These are phyloP conservation scores for Platorchestia sp. DNA, from an alignment of 1,140 invertebrate genomes.

Conservation along the genomic window DNA sequence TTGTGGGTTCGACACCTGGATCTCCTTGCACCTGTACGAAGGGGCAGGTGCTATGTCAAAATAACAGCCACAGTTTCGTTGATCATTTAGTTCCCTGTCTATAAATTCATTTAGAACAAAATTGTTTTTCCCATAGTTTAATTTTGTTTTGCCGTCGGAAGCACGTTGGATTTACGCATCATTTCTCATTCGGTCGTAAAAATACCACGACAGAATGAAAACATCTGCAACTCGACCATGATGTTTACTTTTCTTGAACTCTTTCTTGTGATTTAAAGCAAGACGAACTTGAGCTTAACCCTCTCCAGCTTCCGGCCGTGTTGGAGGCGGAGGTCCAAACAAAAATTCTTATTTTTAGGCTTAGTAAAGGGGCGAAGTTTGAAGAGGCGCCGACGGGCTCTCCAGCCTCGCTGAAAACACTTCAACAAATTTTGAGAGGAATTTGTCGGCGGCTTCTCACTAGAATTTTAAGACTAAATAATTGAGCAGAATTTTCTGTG, in stretches of 20 bases:
- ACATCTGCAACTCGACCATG: background rate
- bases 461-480: background rate
- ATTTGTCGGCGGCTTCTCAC: background rate
- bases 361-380: background rate
- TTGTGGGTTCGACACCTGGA: too few species aligned
- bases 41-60: too few species aligned
- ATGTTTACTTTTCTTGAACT: background rate
- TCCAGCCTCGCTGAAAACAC: background rate
- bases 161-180: background rate
- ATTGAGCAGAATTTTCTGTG: background rate
- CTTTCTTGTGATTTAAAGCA: background rate
- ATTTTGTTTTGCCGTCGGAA: background rate
- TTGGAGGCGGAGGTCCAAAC: background rate
- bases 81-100: background rate
- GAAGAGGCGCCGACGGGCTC: background rate
- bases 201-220: background rate
- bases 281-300: background rate
- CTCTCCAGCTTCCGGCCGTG: background rate
- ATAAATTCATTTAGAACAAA: background rate
- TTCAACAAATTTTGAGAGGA: background rate
- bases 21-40: too few species aligned
- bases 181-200: background rate
- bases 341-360: background rate
- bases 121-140: background rate
- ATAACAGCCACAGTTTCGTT: background rate